These are phyloP conservation scores for Semaprochilodus insignis DNA, from an alignment of 2,797 vertebrate species.

Conservation along the genomic window DNA sequence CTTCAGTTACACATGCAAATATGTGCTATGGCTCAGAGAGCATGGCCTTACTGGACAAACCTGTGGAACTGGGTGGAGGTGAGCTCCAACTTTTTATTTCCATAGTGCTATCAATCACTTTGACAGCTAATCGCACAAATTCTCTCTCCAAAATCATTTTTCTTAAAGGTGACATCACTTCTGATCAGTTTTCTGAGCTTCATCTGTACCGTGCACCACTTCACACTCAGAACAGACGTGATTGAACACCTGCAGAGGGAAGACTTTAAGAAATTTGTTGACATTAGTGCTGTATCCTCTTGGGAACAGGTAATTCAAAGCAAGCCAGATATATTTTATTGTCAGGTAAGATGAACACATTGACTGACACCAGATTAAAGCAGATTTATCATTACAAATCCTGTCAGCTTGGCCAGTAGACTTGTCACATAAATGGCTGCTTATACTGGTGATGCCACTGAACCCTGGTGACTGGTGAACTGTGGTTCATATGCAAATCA, in stretches of 20 bases:
- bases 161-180: constrained; percentile 42
- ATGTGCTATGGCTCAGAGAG: constrained; percentile 66
- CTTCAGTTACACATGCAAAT: constrained; percentile 73
- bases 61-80: constrained; percentile 81
- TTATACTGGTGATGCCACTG: neutral
- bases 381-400: neutral
- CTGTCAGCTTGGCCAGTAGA: neutral
- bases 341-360: neutral
- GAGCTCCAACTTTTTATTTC: constrained; percentile 28
- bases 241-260: constrained; percentile 71
- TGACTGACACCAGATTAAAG: neutral
- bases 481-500: no score
- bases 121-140: neutral
- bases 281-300: constrained; percentile 69
- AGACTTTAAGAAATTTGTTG: constrained; percentile 63
- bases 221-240: constrained; percentile 62
- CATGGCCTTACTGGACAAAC: constrained; percentile 71
- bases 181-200: constrained; percentile 64
- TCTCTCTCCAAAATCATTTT: constrained; percentile 1
- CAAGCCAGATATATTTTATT: neutral
- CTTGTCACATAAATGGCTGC: neutral
- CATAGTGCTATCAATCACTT: constrained; percentile 7
- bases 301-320: constrained; percentile 76
- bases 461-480: neutral
- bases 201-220: constrained; percentile 62